These are phyloP conservation scores for Drosophila tanythrix DNA, from an alignment of 2,888 invertebrate genomes.

Conservation along the genomic window DNA sequence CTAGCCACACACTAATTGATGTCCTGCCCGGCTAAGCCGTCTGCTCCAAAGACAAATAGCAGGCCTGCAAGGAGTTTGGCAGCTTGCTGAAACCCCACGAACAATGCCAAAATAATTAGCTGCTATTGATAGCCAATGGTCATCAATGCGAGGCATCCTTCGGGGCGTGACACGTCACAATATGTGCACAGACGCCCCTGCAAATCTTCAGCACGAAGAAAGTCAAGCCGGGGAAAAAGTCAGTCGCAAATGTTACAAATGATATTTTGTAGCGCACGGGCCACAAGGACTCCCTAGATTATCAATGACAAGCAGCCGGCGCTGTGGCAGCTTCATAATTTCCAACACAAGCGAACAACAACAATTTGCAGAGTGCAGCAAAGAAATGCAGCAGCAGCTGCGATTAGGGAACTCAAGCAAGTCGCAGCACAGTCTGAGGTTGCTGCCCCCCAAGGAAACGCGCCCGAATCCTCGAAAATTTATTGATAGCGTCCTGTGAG, in stretches of 20 bases:
- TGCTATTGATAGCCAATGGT: constrained; percentile 57
- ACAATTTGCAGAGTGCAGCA: constrained; percentile 53
- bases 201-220: constrained; percentile 63
- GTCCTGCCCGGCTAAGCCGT: constrained; percentile 36
- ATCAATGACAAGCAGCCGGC: constrained; percentile 80
- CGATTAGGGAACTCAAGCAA: constrained; percentile 52
- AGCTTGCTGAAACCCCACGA: constrained; percentile 63
- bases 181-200: constrained; percentile 75
- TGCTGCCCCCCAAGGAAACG: constrained; percentile 60
- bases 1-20: constrained; percentile 57
- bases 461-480: constrained; percentile 52
- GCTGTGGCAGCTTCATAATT: constrained; percentile 74
- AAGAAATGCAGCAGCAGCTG: constrained; percentile 61
- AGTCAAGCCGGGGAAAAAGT: constrained; percentile 47
- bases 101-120: constrained; percentile 75
- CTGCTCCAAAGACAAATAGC: constrained; percentile 49
- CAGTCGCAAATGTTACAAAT: constrained; percentile 52
- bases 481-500: constrained; percentile 42
- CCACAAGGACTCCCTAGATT: constrained; percentile 62
- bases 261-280: constrained; percentile 57
- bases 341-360: constrained; percentile 38
- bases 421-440: constrained; percentile 45
- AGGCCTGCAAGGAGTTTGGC: constrained; percentile 9
- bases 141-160: constrained; percentile 28
- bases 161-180: constrained; percentile 78